Evolutionary conservation across 2,797 vertebrate genomes (phyloP), one percentile per base, ranked within the genome.

Genomic region (Etheostoma perlongum): DNA sequence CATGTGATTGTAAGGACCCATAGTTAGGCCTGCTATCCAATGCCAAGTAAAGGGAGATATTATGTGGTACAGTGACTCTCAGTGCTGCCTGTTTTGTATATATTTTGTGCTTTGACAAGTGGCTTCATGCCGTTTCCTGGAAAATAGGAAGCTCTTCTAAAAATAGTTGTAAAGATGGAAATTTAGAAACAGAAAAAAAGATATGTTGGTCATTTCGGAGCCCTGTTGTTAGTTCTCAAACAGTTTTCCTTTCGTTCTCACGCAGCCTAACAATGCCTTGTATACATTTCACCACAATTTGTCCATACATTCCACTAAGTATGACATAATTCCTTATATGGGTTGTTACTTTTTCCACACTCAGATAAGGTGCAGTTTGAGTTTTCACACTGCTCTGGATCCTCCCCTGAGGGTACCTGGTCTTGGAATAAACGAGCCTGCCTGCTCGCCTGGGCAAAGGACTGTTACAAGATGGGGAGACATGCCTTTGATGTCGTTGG

Each of bases 361-460:
- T 70, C 40, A 78, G 84, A 84, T 83, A 85, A 79, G 70, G 64
- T 51, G 44, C 46, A 54, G 51, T 65, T 71, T 72, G 83, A 67
- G 83, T 80, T 85, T 86, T 76, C 80, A 74, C 5, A 36, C 57
- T 72, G 60, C 44, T 81, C 61, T 58, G 76, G 57, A 51, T 66
- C 49, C 27, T 85, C 81, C 81, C 86, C 66, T 54, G 75, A 83
- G 87, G 85, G 55, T 76, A 91, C 87, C 89, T 91, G 89, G 87
- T 82, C 85, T 85, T 87, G 85, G 83, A 73, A 74, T 80, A 63
- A 78, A 88, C 33, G 76, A 44, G 13, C 59, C 67, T 55, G 71
- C 72, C 74, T 2, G 27, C 46, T 27, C 11, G 57, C 30, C 62
- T 66, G 76, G 67, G 75, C 74, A 79, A 84, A 83, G 64, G 62